Evolutionary conservation across 2,888 invertebrate genomes (phyloP), one percentile per base, ranked within the genome.

Genomic region (Amitus sp.): DNA sequence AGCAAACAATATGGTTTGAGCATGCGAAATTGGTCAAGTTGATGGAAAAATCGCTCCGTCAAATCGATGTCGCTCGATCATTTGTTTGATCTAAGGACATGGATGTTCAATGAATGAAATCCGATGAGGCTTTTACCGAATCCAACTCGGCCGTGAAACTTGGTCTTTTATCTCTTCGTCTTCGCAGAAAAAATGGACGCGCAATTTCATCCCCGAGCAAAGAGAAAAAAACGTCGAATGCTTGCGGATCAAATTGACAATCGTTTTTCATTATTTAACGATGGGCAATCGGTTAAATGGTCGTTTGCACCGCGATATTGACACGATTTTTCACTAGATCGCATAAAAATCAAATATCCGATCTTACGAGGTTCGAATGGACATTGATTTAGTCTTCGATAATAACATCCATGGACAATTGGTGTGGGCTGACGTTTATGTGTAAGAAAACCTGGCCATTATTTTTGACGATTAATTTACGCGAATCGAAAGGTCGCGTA

Each of bases 381-480:
- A n/a, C n/a, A n/a, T n/a, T n/a, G n/a, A n/a, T n/a, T n/a, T n/a
- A n/a, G n/a, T n/a, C n/a, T n/a, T 30, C 30, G 30, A 9, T 73
- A 37, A 51, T 66, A n/a, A n/a, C n/a, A 71, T 52, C 73, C 73
- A 80, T 80, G 77, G 76, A 80, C 76, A 60, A 77, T 80, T 80
- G 80, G 77, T 81, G 80, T 82, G 80, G 80, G 82, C 81, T 80
- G 80, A 81, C 80, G 75, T 80, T 74, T 79, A 78, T 82, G n/a
- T n/a, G 82, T 82, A 81, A 81, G 82, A 80, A 76, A 79, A 79
- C 77, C 78, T 78, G 79, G 80, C 74, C 78, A 80, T 79, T 73
- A 76, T 71, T 74, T 73, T 71, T 71, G 75, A 75, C 75, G 73
- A 74, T 66, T 55, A 66, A 68, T 23, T 23, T 23, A 40, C 55